These are phyloP conservation scores for Varanus salvator DNA, from an alignment of 2,113 vertebrate genomes.

Conservation along the genomic window DNA sequence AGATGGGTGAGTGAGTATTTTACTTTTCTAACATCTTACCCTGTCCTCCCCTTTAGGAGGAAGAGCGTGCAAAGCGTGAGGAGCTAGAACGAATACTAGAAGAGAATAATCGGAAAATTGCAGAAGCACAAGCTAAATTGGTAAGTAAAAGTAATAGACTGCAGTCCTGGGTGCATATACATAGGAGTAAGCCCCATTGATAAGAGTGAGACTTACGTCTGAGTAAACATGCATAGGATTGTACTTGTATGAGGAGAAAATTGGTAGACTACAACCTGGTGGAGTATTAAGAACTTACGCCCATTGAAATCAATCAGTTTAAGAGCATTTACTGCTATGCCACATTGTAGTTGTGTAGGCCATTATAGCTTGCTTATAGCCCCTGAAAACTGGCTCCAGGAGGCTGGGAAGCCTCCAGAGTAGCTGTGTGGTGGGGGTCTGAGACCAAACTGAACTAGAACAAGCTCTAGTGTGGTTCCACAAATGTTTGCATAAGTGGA, in stretches of 20 bases:
- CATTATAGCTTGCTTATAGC: neutral
- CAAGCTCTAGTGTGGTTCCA: neutral
- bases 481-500: neutral
- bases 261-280: too few species aligned
- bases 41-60: conserved; percentile 97
- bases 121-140: conserved; percentile 99
- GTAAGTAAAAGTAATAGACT: conserved; percentile 75
- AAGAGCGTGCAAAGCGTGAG: conserved; percentile 99
- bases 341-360: neutral
- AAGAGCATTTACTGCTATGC: neutral
- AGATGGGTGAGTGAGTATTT: conserved; percentile 71
- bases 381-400: neutral
- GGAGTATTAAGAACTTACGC: neutral
- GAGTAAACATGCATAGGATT: too few species aligned
- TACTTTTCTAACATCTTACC: conserved; percentile 88
- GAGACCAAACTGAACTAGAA: neutral
- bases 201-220: too few species aligned
- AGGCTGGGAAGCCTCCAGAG: neutral
- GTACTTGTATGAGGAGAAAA: neutral
- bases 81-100: conserved; percentile 99
- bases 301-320: neutral
- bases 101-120: conserved; percentile 99
- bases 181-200: too few species aligned
- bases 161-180: neutral
- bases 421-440: neutral